These are phyloP conservation scores for Cyphomyrus plagiostoma DNA, from an alignment of 2,113 vertebrate genomes.

Conservation along the genomic window DNA sequence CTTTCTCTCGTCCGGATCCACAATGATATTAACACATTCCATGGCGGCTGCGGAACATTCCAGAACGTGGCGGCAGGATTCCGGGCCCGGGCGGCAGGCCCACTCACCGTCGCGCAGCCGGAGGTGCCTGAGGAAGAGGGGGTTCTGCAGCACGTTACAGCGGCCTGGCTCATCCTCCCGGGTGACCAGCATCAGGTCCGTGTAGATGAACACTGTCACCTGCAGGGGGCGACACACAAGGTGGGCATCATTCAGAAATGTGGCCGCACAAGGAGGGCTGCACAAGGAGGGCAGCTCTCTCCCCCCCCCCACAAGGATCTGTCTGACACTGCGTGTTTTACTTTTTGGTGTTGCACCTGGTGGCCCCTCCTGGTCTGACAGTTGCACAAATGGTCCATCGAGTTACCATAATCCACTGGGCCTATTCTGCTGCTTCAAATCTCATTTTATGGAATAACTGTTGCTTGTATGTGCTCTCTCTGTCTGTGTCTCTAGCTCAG, in stretches of 20 bases:
- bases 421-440: not conserved
- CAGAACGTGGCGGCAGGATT: not conserved
- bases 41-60: not conserved
- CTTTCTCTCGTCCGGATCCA: not conserved
- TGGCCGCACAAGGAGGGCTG: not conserved
- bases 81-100: not conserved
- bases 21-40: not conserved
- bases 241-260: not conserved
- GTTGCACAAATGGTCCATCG: not conserved
- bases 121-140: slow-evolving; percentile 80
- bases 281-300: not conserved
- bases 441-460: not conserved
- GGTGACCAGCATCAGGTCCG: slow-evolving; percentile 86
- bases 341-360: not conserved
- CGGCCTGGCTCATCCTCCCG: slow-evolving; percentile 81
- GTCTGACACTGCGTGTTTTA: not conserved
- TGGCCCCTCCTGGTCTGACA: not conserved
- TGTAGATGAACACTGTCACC: slow-evolving; percentile 90
- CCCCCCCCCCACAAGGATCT: not conserved
- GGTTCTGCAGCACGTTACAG: slow-evolving; percentile 88
- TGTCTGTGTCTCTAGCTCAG: not conserved
- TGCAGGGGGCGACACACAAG: slow-evolving; percentile 35
- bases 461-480: not conserved
- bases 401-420: not conserved
- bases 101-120: slow-evolving; percentile 79